Conservation (phyloP, 2,888 invertebrate species). For the Norana najaformis region DNA sequence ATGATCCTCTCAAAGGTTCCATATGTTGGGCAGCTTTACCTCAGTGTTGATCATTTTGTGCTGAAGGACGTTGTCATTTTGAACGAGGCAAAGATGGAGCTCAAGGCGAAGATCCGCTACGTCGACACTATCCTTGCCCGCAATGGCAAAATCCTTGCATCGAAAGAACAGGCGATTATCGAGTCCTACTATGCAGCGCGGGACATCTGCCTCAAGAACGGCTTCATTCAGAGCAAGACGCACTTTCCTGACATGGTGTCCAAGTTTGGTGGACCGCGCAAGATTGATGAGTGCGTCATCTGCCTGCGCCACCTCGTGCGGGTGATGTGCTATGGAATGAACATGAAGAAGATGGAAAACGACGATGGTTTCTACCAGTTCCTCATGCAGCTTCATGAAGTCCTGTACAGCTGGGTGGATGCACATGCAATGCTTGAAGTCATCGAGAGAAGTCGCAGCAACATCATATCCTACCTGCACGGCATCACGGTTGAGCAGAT, state of each 20-base stretch:
- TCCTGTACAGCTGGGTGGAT: conserved; percentile 40
- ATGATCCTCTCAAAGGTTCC: conserved; percentile 43
- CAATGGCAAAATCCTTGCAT: conserved; percentile 35
- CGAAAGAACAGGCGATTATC: conserved; percentile 40
- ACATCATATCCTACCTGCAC: conserved; percentile 42
- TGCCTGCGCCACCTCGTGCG: conserved; percentile 44
- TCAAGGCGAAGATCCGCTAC: conserved; percentile 44
- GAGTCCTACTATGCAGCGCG: conserved; percentile 43
- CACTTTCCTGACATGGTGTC: conserved; percentile 42
- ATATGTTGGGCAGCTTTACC: conserved; percentile 42
- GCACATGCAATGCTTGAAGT: conserved; percentile 38
- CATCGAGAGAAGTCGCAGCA: conserved; percentile 41
- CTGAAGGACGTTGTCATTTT: conserved; percentile 40
- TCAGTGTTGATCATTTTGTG: conserved; percentile 43
- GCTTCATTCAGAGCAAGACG: conserved; percentile 40
- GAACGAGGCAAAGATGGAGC: conserved; percentile 40
- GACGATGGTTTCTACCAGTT: conserved; percentile 45
- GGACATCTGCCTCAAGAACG: conserved; percentile 43
- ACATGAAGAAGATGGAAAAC: conserved; percentile 42
- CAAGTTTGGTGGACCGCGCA: conserved; percentile 20
- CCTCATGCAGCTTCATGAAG: conserved; percentile 43
- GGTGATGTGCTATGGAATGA: conserved; percentile 40
- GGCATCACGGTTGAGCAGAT: conserved; percentile 44
- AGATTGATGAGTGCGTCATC: conserved; percentile 39
- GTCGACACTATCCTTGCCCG: conserved; percentile 44